phyloP scores from a whole-genome alignment of 23 tunicate genomes.

The Oikopleura vanhoeffeni region DNA sequence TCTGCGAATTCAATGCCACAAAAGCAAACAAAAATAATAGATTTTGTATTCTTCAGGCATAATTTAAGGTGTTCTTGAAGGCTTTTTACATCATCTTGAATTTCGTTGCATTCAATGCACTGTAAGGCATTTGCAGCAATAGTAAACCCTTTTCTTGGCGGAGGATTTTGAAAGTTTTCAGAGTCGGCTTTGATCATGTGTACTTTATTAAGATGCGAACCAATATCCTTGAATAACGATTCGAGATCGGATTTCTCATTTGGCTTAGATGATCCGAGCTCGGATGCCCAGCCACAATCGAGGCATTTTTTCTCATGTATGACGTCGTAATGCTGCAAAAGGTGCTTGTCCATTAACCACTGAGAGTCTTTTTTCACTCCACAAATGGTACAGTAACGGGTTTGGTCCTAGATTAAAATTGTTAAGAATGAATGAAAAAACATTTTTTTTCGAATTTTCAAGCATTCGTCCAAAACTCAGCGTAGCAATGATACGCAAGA shows the following conservation, averaged over 20 bases:
- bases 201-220: neutral
- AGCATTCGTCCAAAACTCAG: no score
- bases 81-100: slow-evolving; percentile 40
- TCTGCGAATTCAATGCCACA: neutral
- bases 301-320: neutral
- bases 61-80: slow-evolving; percentile 26
- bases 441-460: no score
- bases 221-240: neutral
- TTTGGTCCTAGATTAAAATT: slow-evolving; percentile 5
- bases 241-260: neutral
- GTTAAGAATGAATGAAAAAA: no score
- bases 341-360: slow-evolving; percentile 1
- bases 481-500: no score
- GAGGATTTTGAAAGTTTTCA: neutral
- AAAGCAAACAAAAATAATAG: neutral
- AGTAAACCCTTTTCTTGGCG: neutral
- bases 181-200: neutral
- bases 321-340: neutral
- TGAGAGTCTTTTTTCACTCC: neutral
- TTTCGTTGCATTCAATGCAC: slow-evolving; percentile 28
- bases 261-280: slow-evolving; percentile 25
- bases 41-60: neutral
- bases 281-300: slow-evolving; percentile 24
- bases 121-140: neutral
- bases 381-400: neutral